Evolutionary conservation across 92 coral and sea anemone genomes (phyloP), one percentile per base, ranked within the genome.

Genomic region (Parazoanthus atlanticus): DNA sequence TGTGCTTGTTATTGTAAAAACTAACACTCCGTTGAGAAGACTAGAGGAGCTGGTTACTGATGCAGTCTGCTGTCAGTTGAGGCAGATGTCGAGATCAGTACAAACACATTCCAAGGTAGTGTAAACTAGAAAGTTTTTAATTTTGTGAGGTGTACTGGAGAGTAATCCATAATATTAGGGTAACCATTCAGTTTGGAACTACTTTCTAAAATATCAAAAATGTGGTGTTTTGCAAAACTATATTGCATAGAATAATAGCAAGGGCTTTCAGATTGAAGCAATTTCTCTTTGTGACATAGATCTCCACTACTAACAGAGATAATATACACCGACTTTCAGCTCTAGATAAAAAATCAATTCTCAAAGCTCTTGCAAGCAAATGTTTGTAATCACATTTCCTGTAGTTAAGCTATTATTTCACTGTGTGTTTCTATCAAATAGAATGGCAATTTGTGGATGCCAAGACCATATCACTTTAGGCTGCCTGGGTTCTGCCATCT

Each of bases 401-500:
- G 8, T 5, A 12, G 10, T 13, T 13, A 52, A 70, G 21, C 33
- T 52, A 46, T 85, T 23, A 25, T 17, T 7, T 32, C 43, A 29
- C 32, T 49, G 23, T 69, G 30, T 36, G 34, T 29, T 21, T 32
- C 25, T 31, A 25, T 80, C 80, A 58, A 36, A 8, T 79, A 94
- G 96, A 92, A 65, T 38, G 82, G 84, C 32, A 78, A 70, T 47
- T 79, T 93, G 69, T 87, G 94, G 86, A 75, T 94, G 43, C 90
- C 92, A 11, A 93, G 89, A 83, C 95, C 93, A 23, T 89, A 93
- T 74, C 99, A 97, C 85, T 97, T 97, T 89, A 95, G 93, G 85
- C 93, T 91, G n/a, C 96, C 96, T 72, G 96, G 94, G 31, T 85
- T 86, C 69, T 92, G 94, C 81, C 95, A 97, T 89, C 73, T 93